phyloP scores from a whole-genome alignment of 2,797 vertebrate species.

The Falco concolor region DNA sequence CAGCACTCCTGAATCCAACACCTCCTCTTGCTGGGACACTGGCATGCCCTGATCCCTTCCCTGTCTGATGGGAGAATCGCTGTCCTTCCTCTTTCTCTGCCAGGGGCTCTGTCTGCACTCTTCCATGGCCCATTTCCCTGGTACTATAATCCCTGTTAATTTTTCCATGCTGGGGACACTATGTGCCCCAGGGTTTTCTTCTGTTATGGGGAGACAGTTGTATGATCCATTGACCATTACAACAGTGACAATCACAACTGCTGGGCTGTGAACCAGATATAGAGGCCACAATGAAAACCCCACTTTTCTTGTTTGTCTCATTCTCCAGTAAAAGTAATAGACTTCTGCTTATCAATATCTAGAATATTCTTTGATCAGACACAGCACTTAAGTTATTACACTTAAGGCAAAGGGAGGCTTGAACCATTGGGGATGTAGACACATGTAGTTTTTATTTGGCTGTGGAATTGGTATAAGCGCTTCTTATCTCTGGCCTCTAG shows the following conservation, averaged over 20 bases:
- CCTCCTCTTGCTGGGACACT: background rate
- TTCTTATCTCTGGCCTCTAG: background rate
- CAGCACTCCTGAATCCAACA: background rate
- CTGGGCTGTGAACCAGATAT: background rate
- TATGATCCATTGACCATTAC: background rate
- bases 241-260: background rate
- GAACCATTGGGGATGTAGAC: background rate
- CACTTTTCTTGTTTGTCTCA: background rate
- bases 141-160: background rate
- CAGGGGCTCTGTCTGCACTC: background rate
- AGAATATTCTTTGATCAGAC: background rate
- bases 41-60: background rate
- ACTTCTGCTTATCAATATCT: background rate
- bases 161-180: background rate
- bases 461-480: background rate
- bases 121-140: background rate
- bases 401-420: background rate
- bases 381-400: background rate
- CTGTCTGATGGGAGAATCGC: background rate
- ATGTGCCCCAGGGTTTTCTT: background rate
- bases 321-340: background rate
- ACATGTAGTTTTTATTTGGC: background rate
- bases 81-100: background rate
- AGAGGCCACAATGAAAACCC: background rate
- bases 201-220: background rate